phyloP scores from a whole-genome alignment of 1,140 invertebrate species.

The Galendromus occidentalis region DNA sequence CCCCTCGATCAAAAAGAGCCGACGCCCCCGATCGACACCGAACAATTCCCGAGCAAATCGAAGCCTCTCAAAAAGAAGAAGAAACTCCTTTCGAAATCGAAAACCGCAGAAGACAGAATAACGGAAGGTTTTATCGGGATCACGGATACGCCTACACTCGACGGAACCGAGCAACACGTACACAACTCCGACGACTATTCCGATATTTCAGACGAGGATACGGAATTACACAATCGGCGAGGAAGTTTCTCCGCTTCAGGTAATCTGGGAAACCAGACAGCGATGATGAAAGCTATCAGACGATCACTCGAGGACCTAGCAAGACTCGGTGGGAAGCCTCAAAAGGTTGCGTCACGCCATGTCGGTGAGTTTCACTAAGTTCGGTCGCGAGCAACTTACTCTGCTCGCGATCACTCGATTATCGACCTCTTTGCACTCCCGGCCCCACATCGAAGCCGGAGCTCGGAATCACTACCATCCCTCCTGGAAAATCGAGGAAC shows the following conservation, averaged over 20 bases:
- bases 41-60: not conserved
- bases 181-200: slow-evolving; percentile 9
- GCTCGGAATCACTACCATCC: not conserved
- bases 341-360: slow-evolving; percentile 3
- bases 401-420: too few relatives aligned
- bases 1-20: too few relatives aligned
- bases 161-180: slow-evolving; percentile 11
- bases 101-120: not conserved
- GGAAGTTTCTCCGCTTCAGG: too few relatives aligned
- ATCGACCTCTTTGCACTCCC: too few relatives aligned
- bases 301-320: not conserved
- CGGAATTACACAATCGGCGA: not conserved
- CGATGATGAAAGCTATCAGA: not conserved
- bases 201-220: slow-evolving; percentile 2
- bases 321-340: not conserved
- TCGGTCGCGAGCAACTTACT: too few relatives aligned
- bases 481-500: slow-evolving; percentile 14
- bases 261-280: not conserved
- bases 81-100: not conserved
- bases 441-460: not conserved
- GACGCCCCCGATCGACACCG: not conserved
- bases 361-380: not conserved
- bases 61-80: not conserved
- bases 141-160: not conserved
- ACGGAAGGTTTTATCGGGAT: not conserved